Conservation (phyloP, 2,797 vertebrate genomes). For the Alcedo atthis region DNA sequence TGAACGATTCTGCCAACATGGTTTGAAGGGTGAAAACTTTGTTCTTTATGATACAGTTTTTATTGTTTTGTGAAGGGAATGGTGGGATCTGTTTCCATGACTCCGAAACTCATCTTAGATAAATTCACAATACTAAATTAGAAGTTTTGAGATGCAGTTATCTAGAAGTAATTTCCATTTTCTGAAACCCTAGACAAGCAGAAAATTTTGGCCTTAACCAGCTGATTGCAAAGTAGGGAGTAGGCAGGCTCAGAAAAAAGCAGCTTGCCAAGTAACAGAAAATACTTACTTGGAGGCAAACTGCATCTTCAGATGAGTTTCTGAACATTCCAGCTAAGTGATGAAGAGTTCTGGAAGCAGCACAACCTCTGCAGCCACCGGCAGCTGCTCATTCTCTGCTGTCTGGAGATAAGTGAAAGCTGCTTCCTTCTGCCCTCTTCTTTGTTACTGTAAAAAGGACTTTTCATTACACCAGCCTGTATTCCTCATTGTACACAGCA, state of each 20-base stretch:
- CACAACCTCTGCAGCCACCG: background rate
- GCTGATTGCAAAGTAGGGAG: slow-evolving; percentile 1
- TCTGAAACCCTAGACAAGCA: slow-evolving; percentile 19
- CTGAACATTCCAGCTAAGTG: slow-evolving; percentile 17
- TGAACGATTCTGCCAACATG: background rate
- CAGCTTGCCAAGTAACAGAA: slow-evolving; percentile 8
- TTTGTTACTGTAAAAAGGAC: slow-evolving; percentile 62
- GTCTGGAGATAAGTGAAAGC: slow-evolving; percentile 49
- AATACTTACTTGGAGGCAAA: background rate
- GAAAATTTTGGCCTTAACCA: slow-evolving; percentile 24
- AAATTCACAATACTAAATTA: slow-evolving; percentile 1
- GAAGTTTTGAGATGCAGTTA: slow-evolving; percentile 20
- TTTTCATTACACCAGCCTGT: background rate
- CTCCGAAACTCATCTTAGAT: slow-evolving; percentile 4
- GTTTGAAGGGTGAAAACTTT: slow-evolving; percentile 38
- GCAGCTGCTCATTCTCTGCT: slow-evolving; percentile 8
- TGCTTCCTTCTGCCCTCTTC: slow-evolving; percentile 9
- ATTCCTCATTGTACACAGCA: slow-evolving; percentile 40
- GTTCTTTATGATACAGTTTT: background rate
- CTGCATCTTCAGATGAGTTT: slow-evolving; percentile 5
- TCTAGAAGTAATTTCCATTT: slow-evolving; percentile 54
- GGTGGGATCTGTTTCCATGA: background rate
- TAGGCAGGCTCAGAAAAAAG: background rate
- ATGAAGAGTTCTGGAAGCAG: slow-evolving; percentile 9
- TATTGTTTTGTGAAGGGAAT: background rate